Percentiles rank a stretch among this genome's conserved stretches.
Conservation (phyloP, 2,888 invertebrate genomes). For the Hesperia comma region DNA sequence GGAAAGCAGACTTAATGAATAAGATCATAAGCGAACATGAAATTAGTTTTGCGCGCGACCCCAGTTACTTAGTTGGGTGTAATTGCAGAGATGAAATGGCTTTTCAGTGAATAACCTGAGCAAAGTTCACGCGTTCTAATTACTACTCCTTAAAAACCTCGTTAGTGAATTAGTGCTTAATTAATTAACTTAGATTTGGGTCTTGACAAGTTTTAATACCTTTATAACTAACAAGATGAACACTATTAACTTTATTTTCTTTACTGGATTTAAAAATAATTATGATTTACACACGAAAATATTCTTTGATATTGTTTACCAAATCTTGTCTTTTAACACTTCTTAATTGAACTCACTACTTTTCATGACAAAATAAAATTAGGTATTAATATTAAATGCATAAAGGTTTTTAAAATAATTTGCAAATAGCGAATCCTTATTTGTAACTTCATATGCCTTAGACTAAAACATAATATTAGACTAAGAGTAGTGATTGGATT, state of each 20-base stretch:
- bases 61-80: slow-evolving; percentile 27
- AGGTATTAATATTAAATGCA: no score
- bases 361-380: no score
- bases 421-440: no score
- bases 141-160: slow-evolving; percentile 34
- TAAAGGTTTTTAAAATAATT: no score
- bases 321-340: no score
- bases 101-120: slow-evolving; percentile 29
- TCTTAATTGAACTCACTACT: no score
- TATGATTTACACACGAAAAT: no score
- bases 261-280: no score
- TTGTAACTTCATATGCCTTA: no score
- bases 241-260: background rate
- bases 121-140: slow-evolving; percentile 35
- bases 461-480: no score
- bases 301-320: no score
- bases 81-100: slow-evolving; percentile 33
- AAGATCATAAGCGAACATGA: slow-evolving; percentile 12
- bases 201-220: slow-evolving; percentile 8
- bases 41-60: slow-evolving; percentile 26
- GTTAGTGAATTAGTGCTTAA: slow-evolving; percentile 34
- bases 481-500: no score
- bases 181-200: slow-evolving; percentile 33
- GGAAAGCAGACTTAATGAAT: slow-evolving; percentile 10
- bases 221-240: slow-evolving; percentile 11